A percentile compares a stretch with the other conserved stretches of the same genome.
These are phyloP conservation scores for Camptogramma bilineatum DNA, from an alignment of 2,888 invertebrate species.

Conservation along the genomic window DNA sequence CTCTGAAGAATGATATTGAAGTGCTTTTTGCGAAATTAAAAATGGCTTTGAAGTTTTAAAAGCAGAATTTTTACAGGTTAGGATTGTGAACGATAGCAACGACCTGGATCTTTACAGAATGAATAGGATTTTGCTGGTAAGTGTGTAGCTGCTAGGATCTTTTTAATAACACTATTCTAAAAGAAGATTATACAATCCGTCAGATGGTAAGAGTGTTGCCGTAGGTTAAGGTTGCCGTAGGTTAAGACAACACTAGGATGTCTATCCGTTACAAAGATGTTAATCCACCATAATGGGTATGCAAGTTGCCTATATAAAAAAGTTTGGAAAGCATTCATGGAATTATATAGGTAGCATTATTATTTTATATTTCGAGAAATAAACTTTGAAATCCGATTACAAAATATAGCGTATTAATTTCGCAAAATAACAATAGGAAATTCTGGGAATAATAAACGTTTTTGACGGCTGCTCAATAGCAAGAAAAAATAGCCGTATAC, in stretches of 20 bases:
- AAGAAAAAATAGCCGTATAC: conserved; percentile 21
- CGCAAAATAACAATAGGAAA: neutral
- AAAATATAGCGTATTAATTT: neutral
- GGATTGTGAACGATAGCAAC: conserved; percentile 65
- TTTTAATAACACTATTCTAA: too few species aligned
- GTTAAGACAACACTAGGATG: too few species aligned
- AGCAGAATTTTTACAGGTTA: conserved; percentile 57
- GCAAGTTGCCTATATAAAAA: too few species aligned
- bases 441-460: neutral
- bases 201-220: too few species aligned
- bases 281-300: too few species aligned
- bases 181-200: too few species aligned
- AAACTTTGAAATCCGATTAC: too few species aligned
- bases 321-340: too few species aligned
- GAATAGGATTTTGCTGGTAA: conserved; percentile 73
- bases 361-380: too few species aligned
- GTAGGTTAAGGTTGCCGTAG: too few species aligned
- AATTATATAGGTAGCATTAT: too few species aligned
- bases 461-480: neutral
- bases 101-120: conserved; percentile 71
- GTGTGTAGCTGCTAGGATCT: conserved; percentile 35
- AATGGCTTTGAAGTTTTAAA: conserved; percentile 22
- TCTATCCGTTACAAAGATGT: too few species aligned
- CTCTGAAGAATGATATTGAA: conserved; percentile 20
- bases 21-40: conserved; percentile 34